A percentile compares a stretch with the other conserved stretches of the same genome.
phyloP scores from a whole-genome alignment of 2,888 invertebrate genomes.

The Tridacna gigas region DNA sequence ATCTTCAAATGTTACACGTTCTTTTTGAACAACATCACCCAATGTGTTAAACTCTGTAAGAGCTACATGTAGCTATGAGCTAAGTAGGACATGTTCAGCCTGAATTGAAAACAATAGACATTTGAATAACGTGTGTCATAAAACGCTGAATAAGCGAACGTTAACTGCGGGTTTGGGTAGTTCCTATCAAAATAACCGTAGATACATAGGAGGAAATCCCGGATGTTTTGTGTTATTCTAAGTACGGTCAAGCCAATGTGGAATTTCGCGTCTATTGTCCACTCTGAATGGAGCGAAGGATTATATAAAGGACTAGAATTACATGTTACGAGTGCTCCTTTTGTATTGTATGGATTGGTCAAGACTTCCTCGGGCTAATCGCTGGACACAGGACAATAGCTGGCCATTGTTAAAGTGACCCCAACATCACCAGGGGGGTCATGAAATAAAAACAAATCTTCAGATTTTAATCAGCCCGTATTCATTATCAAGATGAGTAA shows the following conservation, averaged over 20 bases:
- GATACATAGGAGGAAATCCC: background rate
- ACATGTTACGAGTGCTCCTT: constrained; percentile 18
- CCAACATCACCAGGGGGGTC: background rate
- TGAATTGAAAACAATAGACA: too few relatives aligned
- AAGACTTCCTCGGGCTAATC: constrained; percentile 20
- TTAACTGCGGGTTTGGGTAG: too few relatives aligned
- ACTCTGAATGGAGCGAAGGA: background rate
- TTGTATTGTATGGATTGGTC: constrained; percentile 20
- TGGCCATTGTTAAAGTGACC: constrained; percentile 27
- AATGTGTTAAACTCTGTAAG: too few relatives aligned
- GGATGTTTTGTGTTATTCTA: background rate
- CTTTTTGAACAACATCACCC: too few relatives aligned
- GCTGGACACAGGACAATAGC: constrained; percentile 20
- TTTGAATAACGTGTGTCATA: too few relatives aligned
- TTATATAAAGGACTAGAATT: constrained; percentile 18
- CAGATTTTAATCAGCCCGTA: constrained; percentile 21
- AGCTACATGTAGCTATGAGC: too few relatives aligned
- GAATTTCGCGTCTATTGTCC: constrained; percentile 21
- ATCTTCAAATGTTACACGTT: too few relatives aligned
- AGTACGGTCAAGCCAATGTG: constrained; percentile 15
- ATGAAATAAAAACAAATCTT: constrained; percentile 17
- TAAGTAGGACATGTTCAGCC: too few relatives aligned
- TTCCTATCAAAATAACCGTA: too few relatives aligned
- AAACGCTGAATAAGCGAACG: too few relatives aligned
- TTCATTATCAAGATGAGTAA: constrained; percentile 5